Base-by-base conservation (phyloP, 2,113 vertebrate species). In the Perca fluviatilis region DNA sequence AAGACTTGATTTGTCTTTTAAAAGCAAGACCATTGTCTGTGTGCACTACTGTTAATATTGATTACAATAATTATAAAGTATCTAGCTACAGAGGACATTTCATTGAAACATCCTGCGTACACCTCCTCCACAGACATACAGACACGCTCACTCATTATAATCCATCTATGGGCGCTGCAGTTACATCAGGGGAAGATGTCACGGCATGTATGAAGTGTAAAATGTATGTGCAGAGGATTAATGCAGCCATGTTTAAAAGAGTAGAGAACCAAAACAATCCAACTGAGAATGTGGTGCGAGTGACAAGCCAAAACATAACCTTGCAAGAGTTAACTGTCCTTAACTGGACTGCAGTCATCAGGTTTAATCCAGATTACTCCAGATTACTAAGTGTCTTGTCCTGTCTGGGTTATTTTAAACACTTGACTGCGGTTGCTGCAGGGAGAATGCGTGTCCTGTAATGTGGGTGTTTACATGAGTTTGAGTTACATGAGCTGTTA, bases 351-450 rank as follows among this genome's bases (percentile, higher is more conserved):
- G 16, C 5, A 66, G 62, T 69, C 79, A 79, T 53, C 47, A 62
- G n/a, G 1, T 8, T 69, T 88, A 87, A 86, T 92, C 84, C 86
- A 88, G 88, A 88, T 89, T 84, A 91, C 57, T 79, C 54, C 72
- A 81, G 83, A 85, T 60, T 47, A 75, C 1, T 6, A 78, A 57
- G 19, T 79, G 66, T 76, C 73, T 50, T 61, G 56, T 85, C 80
- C 40, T 67, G 68, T 86, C 85, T 73, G 75, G 73, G 74, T 50
- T 93, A 93, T 92, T 92, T 93, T 83, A 65, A 85, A 70, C n/a
- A 33, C 19, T 27, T 58, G 19, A 16, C 21, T 53, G 49, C 25
- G 25, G 25, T 50, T 11, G 69, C 79, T 82, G 49, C 23, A 53
- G 43, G 81, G 60, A 76, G 64, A 60, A 72, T 60, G 15, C 4